These are phyloP conservation scores for Monochamus alternatus DNA, from an alignment of 2,888 invertebrate species.

Conservation along the genomic window DNA sequence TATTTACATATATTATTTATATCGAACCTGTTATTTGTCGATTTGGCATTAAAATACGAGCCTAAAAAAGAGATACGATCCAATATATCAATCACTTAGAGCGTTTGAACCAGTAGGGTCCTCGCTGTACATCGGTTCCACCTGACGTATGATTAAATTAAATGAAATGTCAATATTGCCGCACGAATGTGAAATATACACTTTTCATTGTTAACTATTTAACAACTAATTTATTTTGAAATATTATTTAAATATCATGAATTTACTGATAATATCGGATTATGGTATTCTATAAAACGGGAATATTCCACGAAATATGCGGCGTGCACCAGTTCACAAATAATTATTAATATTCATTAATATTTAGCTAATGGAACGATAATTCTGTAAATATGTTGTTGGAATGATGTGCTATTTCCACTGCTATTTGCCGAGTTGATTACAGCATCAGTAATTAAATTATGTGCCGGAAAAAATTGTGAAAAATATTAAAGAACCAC, in stretches of 20 bases:
- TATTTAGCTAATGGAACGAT: background rate
- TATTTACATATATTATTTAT: background rate
- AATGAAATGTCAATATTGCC: constrained; percentile 17
- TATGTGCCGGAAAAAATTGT: no score
- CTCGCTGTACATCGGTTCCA: background rate
- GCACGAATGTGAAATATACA: background rate
- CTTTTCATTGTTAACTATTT: constrained; percentile 15
- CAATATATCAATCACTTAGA: constrained; percentile 6
- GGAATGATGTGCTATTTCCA: background rate
- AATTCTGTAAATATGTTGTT: background rate
- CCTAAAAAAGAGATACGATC: background rate
- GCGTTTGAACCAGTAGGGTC: background rate
- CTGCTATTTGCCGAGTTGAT: background rate
- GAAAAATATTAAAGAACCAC: no score
- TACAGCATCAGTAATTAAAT: no score
- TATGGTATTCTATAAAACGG: background rate
- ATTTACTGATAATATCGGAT: constrained; percentile 5
- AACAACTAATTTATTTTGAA: constrained; percentile 7
- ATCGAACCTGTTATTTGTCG: background rate
- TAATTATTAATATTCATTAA: background rate
- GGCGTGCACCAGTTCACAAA: background rate
- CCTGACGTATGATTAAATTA: background rate
- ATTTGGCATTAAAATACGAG: background rate
- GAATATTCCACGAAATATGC: background rate
- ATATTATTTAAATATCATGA: background rate